Evolutionary conservation across 2,888 invertebrate species (phyloP).

Genomic region (Stegophylla sp.): DNA sequence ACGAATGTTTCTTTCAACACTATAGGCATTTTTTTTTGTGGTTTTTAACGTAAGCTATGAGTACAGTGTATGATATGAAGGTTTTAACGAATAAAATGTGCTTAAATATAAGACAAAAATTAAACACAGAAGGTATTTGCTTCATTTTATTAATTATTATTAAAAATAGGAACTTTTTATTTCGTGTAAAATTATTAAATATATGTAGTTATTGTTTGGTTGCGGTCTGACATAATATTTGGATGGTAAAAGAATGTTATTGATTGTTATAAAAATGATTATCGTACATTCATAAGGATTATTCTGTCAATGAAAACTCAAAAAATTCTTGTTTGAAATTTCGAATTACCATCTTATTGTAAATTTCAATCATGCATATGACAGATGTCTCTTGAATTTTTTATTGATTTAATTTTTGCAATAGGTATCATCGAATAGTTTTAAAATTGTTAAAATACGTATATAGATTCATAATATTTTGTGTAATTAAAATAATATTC

Average conservation of each 20-base stretch:
- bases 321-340: constrained; percentile 1
- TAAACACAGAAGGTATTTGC: constrained; percentile 17
- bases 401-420: too few relatives aligned
- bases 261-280: background rate
- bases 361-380: too few relatives aligned
- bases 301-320: constrained; percentile 12
- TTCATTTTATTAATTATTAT: constrained; percentile 1
- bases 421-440: too few relatives aligned
- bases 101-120: background rate
- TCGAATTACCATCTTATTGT: too few relatives aligned
- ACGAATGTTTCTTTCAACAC: constrained; percentile 38
- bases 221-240: too few relatives aligned
- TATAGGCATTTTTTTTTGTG: background rate
- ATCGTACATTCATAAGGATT: background rate
- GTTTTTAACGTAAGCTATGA: background rate
- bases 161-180: too few relatives aligned
- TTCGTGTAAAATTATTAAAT: background rate
- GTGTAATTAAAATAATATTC: too few relatives aligned
- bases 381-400: too few relatives aligned
- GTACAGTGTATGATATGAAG: background rate
- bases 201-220: background rate
- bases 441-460: too few relatives aligned
- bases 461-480: too few relatives aligned
- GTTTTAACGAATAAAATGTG: background rate
- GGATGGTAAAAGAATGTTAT: background rate